These are phyloP conservation scores for Acanthiza pusilla DNA, from an alignment of 2,797 vertebrate species.

Conservation along the genomic window DNA sequence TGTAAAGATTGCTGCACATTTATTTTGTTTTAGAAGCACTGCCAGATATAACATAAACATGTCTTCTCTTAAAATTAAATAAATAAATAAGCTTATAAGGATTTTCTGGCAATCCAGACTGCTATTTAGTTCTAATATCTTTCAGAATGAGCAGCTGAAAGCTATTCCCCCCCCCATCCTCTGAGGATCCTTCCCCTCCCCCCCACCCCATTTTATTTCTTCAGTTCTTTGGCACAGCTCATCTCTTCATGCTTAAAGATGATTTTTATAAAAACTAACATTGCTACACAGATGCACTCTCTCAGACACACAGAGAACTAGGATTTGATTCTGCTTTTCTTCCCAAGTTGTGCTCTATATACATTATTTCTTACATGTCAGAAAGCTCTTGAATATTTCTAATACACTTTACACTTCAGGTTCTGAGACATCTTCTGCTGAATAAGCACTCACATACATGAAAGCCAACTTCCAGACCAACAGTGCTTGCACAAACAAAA, in stretches of 20 bases:
- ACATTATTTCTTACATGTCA: neutral
- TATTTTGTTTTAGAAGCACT: neutral
- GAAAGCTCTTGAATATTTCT: neutral
- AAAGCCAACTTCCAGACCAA: neutral
- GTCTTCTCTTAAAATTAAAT: neutral
- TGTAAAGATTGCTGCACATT: neutral
- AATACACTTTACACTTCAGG: neutral
- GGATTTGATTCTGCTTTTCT: neutral
- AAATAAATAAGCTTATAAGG: neutral
- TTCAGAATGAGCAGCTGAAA: neutral
- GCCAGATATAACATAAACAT: neutral
- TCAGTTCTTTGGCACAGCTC: neutral
- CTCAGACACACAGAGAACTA: neutral
- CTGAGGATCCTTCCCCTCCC: neutral
- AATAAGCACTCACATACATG: neutral
- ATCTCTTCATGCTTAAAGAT: neutral
- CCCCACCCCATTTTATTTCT: neutral
- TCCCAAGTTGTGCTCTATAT: neutral
- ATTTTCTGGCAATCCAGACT: neutral
- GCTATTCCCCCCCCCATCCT: neutral
- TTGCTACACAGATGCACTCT: neutral
- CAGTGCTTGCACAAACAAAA: neutral
- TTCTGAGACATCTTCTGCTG: neutral
- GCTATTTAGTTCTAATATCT: neutral
- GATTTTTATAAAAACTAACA: neutral